Base-by-base conservation (phyloP, 2,113 vertebrate genomes). In the Seriola dumerili region DNA sequence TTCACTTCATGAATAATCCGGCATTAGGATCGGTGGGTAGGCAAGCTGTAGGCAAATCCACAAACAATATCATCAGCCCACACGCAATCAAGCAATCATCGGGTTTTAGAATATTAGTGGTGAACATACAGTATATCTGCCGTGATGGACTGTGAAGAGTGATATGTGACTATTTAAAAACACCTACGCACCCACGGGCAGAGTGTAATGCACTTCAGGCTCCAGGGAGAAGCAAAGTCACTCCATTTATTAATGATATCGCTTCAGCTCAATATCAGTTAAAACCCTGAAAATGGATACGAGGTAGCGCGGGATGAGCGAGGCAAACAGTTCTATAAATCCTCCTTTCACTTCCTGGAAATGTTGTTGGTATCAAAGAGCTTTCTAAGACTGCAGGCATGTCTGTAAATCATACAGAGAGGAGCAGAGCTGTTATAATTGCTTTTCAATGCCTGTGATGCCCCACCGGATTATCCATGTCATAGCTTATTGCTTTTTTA, bases 401-500 rank as follows among this genome's bases (percentile, higher is more conserved):
- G 64, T 81, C 84, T 88, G 86, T 91, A 91, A 91, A 91, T 89
- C 89, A 83, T 19, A 84, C 38, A 54, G 85, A 67, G 78, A 83
- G 71, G 63, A 89, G 89, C 74, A 76, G 85, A 87, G 89, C 72
- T 88, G 86, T 86, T 92, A 80, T 91, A 92, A 91, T 88, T 92
- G 90, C 87, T 84, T 78, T 87, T 80, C 76, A 83, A 87, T 84
- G 75, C 81, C 77, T 75, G 69, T 64, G 92, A 91, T 91, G 88
- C 81, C 86, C 90, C 76, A 71, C 29, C 54, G 38, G 85, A 91
- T 94, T 93, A 91, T 90, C 83, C 76, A 67, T 90, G 91, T 93
- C 91, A 85, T 83, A 92, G 85, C 78, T 92, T 90, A 93, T 93
- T 90, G 93, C 85, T 87, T 92, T 93, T 92, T 91, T 87, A 93